Percentiles rank a stretch among this genome's conserved stretches.
phyloP scores from a whole-genome alignment of 2,113 vertebrate species.

The Pipra filicauda region DNA sequence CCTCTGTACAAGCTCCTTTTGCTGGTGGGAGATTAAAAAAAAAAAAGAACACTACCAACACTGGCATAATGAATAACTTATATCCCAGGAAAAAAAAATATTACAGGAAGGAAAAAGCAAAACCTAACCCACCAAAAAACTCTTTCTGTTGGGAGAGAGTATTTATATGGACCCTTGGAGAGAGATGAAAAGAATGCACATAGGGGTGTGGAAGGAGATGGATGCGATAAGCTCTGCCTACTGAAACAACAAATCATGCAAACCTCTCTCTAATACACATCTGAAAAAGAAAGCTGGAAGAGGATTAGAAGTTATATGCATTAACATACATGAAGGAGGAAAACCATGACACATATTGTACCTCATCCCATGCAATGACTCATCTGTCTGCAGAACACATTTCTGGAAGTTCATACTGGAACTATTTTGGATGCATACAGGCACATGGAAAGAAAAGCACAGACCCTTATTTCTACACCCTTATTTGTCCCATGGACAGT shows the following conservation, averaged over 20 bases:
- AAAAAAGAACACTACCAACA: neutral
- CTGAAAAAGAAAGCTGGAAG: slow-evolving; percentile 53
- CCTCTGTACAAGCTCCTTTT: neutral
- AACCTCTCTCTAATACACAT: neutral
- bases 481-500: neutral
- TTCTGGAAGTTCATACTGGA: neutral
- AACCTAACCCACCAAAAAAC: neutral
- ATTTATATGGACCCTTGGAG: neutral
- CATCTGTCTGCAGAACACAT: neutral
- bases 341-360: neutral
- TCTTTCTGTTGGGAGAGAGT: neutral
- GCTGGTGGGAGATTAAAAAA: neutral
- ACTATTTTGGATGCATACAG: neutral
- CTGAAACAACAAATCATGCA: slow-evolving; percentile 44
- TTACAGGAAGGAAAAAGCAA: neutral
- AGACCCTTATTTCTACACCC: neutral
- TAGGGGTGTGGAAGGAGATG: neutral
- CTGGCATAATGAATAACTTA: neutral
- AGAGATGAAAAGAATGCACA: neutral
- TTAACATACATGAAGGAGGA: neutral
- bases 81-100: neutral
- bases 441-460: neutral
- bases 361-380: slow-evolving; percentile 23
- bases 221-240: slow-evolving; percentile 37
- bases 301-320: slow-evolving; percentile 59